Evolutionary conservation across 1,140 invertebrate species (phyloP).

Genomic region (Sycobia sp.): DNA sequence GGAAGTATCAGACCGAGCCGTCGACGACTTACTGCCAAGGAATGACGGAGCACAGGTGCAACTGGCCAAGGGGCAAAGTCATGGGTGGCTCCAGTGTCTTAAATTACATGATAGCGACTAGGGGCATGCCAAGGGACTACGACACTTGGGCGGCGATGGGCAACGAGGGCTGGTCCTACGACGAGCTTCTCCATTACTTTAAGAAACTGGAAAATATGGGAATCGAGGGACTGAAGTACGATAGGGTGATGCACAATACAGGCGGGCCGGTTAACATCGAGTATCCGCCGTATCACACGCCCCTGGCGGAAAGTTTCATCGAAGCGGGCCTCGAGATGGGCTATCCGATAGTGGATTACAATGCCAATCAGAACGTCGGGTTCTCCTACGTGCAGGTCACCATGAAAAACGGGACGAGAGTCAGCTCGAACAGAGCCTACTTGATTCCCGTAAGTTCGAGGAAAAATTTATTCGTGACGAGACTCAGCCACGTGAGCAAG

Average conservation of each 20-base stretch:
- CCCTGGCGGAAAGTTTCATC: conserved; percentile 52
- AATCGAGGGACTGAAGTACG: conserved; percentile 37
- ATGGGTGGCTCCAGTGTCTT: conserved; percentile 78
- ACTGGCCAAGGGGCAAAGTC: conserved; percentile 74
- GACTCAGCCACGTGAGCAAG: conserved; percentile 65
- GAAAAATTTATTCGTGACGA: conserved; percentile 73
- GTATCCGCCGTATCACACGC: conserved; percentile 57
- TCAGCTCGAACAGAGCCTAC: conserved; percentile 70
- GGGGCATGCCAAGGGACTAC: conserved; percentile 72
- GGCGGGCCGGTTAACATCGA: conserved; percentile 57
- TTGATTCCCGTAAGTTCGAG: conserved; percentile 65
- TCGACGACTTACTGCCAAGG: conserved; percentile 64
- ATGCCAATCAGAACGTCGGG: conserved; percentile 59
- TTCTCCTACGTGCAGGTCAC: conserved; percentile 61
- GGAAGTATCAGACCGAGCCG: conserved; percentile 66
- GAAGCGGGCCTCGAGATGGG: conserved; percentile 56
- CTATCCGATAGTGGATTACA: conserved; percentile 51
- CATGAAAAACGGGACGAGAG: conserved; percentile 64
- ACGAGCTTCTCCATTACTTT: conserved; percentile 66
- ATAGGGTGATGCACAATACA: conserved; percentile 42
- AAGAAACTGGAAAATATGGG: conserved; percentile 59
- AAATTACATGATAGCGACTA: conserved; percentile 83
- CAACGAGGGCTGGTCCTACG: conserved; percentile 64
- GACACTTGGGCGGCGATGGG: conserved; percentile 69
- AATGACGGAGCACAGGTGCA: conserved; percentile 61